Conservation (phyloP, 2,888 invertebrate genomes). For the Caenorhabditis becei region DNA sequence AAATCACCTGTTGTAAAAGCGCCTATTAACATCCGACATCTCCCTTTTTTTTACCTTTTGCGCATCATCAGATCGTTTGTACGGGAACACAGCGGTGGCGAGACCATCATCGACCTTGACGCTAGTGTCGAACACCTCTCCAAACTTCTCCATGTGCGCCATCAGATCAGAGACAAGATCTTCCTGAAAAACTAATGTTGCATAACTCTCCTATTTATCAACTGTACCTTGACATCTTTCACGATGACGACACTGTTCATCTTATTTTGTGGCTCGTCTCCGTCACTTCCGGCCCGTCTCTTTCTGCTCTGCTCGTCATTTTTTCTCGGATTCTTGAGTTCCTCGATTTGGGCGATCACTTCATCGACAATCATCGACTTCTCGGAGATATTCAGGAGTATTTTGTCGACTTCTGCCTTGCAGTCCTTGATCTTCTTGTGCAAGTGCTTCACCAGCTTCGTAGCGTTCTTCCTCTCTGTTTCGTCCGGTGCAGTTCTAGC, state of each 20-base stretch:
- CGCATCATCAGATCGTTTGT: constrained; percentile 42
- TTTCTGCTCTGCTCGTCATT: constrained; percentile 22
- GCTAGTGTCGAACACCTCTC: constrained; percentile 56
- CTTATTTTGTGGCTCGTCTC: constrained; percentile 28
- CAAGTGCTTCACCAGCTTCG: constrained; percentile 87
- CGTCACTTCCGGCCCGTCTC: constrained; percentile 34
- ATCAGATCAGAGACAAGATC: constrained; percentile 51
- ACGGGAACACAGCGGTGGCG: constrained; percentile 54
- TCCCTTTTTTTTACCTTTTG: constrained; percentile 24
- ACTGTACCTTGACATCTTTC: constrained; percentile 39
- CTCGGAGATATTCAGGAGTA: constrained; percentile 53
- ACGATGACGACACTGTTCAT: constrained; percentile 50
- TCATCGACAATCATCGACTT: constrained; percentile 55
- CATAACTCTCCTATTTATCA: background rate
- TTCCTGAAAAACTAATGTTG: constrained; percentile 45
- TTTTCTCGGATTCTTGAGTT: constrained; percentile 33
- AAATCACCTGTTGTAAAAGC: constrained; percentile 37
- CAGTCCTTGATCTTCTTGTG: constrained; percentile 86
- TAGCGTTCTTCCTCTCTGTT: constrained; percentile 58
- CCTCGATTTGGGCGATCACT: constrained; percentile 37
- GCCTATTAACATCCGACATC: background rate
- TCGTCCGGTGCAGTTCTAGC: constrained; percentile 54
- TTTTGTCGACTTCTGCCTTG: constrained; percentile 85
- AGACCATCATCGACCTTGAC: constrained; percentile 51
- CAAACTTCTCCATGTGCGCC: constrained; percentile 60